Evolutionary conservation across 2,888 invertebrate genomes (phyloP).

Genomic region (Hetaerina titia): DNA sequence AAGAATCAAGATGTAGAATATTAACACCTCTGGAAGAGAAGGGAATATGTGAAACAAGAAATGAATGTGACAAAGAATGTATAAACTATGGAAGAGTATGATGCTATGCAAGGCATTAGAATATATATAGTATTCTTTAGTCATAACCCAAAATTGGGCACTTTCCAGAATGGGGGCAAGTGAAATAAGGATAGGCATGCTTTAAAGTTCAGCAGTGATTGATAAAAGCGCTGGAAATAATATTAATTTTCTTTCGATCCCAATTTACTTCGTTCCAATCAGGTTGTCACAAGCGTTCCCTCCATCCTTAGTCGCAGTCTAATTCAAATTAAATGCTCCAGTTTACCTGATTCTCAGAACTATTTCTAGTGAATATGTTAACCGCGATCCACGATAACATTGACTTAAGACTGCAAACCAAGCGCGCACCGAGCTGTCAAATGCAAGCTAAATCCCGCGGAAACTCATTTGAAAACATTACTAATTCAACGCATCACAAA

Average conservation of each 20-base stretch:
- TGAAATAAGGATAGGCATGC: no score
- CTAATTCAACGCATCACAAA: not conserved
- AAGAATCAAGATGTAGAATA: no score
- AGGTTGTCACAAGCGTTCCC: not conserved
- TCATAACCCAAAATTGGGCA: not conserved
- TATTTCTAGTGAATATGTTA: not conserved
- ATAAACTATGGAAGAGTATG: no score
- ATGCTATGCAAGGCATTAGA: not conserved
- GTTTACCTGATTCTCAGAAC: not conserved
- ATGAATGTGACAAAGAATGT: no score
- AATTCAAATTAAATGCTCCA: not conserved
- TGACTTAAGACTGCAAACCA: not conserved
- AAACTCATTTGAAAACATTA: not conserved
- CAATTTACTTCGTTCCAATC: not conserved
- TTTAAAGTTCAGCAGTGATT: no score
- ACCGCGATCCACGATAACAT: not conserved
- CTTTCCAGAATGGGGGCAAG: no score
- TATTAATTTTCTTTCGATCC: no score
- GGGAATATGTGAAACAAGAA: no score
- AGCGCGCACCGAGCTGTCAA: not conserved
- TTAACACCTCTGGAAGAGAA: no score
- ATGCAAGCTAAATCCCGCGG: not conserved
- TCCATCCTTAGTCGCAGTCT: not conserved
- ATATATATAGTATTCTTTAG: not conserved
- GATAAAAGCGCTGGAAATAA: no score